Conservation (phyloP, 2,113 vertebrate species). For the Rattus rattus region DNA sequence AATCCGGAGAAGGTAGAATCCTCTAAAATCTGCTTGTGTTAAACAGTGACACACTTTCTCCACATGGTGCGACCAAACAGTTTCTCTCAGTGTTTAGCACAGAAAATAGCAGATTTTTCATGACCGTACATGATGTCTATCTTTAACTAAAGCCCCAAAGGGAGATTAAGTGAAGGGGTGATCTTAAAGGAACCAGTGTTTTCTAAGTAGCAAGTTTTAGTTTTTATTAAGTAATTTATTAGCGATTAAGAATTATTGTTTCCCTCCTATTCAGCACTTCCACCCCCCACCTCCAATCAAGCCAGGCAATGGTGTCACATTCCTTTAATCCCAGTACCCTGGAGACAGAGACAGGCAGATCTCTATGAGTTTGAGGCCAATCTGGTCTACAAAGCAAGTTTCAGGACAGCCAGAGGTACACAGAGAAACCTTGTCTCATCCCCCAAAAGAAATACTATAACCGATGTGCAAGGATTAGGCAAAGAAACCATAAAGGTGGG, state of each 20-base stretch:
- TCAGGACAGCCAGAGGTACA: neutral
- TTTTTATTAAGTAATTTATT: conserved; percentile 59
- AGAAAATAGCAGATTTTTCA: conserved; percentile 56
- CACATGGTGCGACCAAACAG: neutral
- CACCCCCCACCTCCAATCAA: neutral
- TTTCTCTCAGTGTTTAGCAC: conserved; percentile 27
- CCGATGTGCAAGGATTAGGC: conserved; percentile 21
- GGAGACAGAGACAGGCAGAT: neutral
- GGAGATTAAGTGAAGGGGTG: conserved; percentile 18
- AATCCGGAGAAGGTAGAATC: conserved; percentile 57
- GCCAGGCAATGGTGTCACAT: neutral
- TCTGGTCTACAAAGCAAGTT: neutral
- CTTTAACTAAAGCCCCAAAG: conserved; percentile 46
- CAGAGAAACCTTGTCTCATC: neutral
- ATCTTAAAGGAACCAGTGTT: conserved; percentile 47
- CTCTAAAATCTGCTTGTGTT: conserved; percentile 38
- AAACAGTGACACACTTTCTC: conserved; percentile 32
- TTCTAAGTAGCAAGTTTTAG: conserved; percentile 40
- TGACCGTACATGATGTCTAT: neutral
- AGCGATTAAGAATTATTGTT: conserved; percentile 44
- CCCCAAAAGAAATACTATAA: conserved; percentile 27
- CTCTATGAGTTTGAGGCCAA: neutral
- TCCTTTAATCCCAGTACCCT: neutral
- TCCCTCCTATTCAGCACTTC: neutral
- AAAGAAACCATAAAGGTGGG: conserved; percentile 12